Percentiles rank a stretch among this genome's conserved stretches.
Evolutionary conservation across 1,140 invertebrate species (phyloP).

Genomic region (Copidosoma floridanum): DNA sequence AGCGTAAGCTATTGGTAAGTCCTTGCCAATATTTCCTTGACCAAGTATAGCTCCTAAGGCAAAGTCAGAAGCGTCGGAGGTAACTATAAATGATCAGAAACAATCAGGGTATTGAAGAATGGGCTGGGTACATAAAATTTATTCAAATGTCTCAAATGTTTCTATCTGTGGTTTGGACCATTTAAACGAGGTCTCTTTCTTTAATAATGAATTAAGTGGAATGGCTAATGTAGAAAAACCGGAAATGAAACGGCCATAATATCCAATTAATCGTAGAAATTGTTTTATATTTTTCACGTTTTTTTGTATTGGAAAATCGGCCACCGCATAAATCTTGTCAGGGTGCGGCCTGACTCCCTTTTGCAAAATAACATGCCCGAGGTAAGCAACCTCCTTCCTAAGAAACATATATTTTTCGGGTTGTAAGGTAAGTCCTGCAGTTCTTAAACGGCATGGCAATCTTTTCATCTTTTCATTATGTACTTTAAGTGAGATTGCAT

Average conservation of each 20-base stretch:
- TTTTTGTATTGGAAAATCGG: background rate
- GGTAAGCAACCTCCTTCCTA: background rate
- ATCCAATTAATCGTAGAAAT: slow-evolving; percentile 30
- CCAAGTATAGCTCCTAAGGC: background rate
- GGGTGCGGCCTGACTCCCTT: slow-evolving; percentile 8
- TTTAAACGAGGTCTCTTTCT: background rate
- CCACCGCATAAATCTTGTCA: background rate
- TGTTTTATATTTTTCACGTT: slow-evolving; percentile 21
- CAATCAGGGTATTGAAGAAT: background rate
- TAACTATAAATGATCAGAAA: background rate
- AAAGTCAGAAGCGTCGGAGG: background rate
- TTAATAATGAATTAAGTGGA: background rate
- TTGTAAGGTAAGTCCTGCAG: slow-evolving; percentile 5
- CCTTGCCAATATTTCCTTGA: background rate
- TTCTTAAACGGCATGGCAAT: slow-evolving; percentile 1
- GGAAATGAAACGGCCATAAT: slow-evolving; percentile 28
- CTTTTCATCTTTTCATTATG: slow-evolving; percentile 29
- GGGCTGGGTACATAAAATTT: background rate
- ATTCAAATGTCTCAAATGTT: slow-evolving; percentile 4
- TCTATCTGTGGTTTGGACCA: slow-evolving; percentile 2
- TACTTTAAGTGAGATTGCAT: slow-evolving; percentile 33
- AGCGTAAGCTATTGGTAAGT: slow-evolving; percentile 26
- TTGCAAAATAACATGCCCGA: slow-evolving; percentile 8
- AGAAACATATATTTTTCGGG: slow-evolving; percentile 21
- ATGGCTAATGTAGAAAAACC: background rate